Evolutionary conservation across 1,140 invertebrate species (phyloP).

Genomic region (Scaptomyza montana): DNA sequence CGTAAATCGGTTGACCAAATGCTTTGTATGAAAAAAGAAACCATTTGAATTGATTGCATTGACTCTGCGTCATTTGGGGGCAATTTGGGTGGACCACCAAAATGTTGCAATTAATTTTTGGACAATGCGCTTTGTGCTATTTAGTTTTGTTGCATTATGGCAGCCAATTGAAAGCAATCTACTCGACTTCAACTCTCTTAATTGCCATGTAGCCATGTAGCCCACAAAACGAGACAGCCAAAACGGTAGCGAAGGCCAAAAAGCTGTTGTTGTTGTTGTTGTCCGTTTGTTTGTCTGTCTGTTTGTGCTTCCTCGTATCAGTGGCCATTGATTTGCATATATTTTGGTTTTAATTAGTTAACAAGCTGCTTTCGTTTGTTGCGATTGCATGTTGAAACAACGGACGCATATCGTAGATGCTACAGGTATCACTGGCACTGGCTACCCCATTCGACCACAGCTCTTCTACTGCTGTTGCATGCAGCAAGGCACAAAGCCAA

Average conservation of each 20-base stretch:
- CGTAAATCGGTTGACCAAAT: constrained; percentile 65
- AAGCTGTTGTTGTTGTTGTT: constrained; percentile 12
- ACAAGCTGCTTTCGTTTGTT: constrained; percentile 83
- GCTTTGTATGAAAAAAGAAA: constrained; percentile 49
- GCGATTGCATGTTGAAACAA: constrained; percentile 79
- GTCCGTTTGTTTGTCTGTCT: too few species aligned
- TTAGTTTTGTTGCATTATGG: constrained; percentile 73
- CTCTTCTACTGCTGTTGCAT: constrained; percentile 49
- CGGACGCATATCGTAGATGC: constrained; percentile 81
- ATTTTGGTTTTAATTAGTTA: constrained; percentile 84
- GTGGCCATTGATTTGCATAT: constrained; percentile 81
- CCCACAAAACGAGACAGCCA: constrained; percentile 13
- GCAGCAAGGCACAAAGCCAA: constrained; percentile 26
- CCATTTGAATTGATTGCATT: constrained; percentile 78
- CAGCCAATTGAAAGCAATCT: constrained; percentile 25
- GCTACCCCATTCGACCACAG: background rate
- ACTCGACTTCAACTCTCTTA: constrained; percentile 43
- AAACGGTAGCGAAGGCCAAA: constrained; percentile 21
- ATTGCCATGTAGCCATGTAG: constrained; percentile 54
- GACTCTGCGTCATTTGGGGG: constrained; percentile 5
- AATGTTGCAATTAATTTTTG: constrained; percentile 83
- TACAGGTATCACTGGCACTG: constrained; percentile 37
- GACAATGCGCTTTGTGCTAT: constrained; percentile 79
- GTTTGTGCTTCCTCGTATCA: constrained; percentile 36
- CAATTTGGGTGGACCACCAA: constrained; percentile 59